Evolutionary conservation across 2,888 invertebrate genomes (phyloP).

Genomic region (Escarpia spicata): DNA sequence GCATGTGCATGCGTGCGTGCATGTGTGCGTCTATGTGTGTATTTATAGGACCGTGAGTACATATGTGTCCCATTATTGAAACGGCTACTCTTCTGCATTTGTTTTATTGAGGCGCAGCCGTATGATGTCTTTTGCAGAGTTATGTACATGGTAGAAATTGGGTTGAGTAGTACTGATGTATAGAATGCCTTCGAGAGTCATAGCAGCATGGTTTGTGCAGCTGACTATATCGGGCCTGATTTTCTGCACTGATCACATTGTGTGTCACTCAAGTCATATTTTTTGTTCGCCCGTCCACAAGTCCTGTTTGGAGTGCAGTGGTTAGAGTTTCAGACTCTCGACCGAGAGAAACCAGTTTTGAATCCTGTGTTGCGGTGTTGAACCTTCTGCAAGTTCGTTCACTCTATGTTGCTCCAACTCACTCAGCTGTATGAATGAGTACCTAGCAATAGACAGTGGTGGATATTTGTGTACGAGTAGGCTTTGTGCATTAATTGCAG

Average conservation of each 20-base stretch:
- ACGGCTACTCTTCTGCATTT: not conserved
- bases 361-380: too few relatives aligned
- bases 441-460: too few relatives aligned
- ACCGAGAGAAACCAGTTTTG: too few relatives aligned
- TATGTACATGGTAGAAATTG: not conserved
- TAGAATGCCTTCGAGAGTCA: not conserved
- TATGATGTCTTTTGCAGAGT: not conserved
- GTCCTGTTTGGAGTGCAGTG: too few relatives aligned
- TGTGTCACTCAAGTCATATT: not conserved
- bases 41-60: not conserved
- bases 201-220: not conserved
- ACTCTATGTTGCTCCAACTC: too few relatives aligned
- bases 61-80: not conserved
- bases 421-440: too few relatives aligned
- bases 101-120: not conserved
- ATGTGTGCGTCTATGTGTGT: not conserved
- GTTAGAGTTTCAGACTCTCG: too few relatives aligned
- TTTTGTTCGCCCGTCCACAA: not conserved
- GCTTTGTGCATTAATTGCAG: too few relatives aligned
- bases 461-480: too few relatives aligned
- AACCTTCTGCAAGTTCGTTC: too few relatives aligned
- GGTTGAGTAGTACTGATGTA: not conserved
- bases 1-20: not conserved
- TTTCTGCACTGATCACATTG: not conserved
- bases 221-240: not conserved